These are phyloP conservation scores for Dione vanillae DNA, from an alignment of 2,888 invertebrate species.

Conservation along the genomic window DNA sequence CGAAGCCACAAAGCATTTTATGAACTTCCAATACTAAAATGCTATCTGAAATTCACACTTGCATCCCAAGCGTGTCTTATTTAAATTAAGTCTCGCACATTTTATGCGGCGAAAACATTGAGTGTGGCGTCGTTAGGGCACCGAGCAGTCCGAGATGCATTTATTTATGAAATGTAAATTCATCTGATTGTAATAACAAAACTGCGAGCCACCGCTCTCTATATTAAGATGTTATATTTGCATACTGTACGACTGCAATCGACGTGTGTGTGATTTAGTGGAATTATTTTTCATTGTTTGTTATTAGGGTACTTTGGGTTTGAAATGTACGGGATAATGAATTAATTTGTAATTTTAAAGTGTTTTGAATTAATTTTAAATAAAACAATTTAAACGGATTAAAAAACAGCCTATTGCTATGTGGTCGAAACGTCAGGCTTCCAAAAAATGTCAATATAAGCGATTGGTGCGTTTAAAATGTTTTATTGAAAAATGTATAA, in stretches of 20 bases:
- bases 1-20: slow-evolving; percentile 11
- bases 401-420: too few relatives aligned
- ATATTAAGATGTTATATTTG: slow-evolving; percentile 85
- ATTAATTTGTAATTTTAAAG: too few relatives aligned
- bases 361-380: too few relatives aligned
- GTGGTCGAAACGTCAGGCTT: too few relatives aligned
- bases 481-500: too few relatives aligned
- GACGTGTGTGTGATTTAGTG: slow-evolving; percentile 64
- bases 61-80: slow-evolving; percentile 62
- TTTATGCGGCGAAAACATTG: slow-evolving; percentile 67
- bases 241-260: slow-evolving; percentile 71
- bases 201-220: slow-evolving; percentile 77
- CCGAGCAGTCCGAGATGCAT: slow-evolving; percentile 68
- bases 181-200: slow-evolving; percentile 85
- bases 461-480: too few relatives aligned
- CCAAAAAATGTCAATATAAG: too few relatives aligned
- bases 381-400: too few relatives aligned
- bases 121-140: slow-evolving; percentile 72
- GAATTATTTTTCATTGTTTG: slow-evolving; percentile 52
- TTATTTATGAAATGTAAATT: slow-evolving; percentile 85
- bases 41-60: slow-evolving; percentile 63
- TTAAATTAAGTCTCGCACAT: slow-evolving; percentile 72
- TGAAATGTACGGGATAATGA: slow-evolving; percentile 15
- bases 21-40: slow-evolving; percentile 20
- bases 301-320: slow-evolving; percentile 41